Evolutionary conservation across 2,113 vertebrate genomes (phyloP).

Genomic region (Gopherus evgoodei): DNA sequence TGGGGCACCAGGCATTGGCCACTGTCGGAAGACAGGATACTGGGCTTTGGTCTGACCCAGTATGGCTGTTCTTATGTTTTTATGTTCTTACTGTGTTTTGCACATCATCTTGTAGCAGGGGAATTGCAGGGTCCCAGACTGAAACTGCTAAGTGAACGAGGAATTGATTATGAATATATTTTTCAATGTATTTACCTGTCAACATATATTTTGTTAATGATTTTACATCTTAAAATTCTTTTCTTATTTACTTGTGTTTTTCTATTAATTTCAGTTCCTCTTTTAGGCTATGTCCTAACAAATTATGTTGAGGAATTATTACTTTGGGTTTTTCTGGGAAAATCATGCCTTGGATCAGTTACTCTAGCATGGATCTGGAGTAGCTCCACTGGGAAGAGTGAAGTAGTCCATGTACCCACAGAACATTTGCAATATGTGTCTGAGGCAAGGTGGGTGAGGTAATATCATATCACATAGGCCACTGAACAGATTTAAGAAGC

Average conservation of each 20-base stretch:
- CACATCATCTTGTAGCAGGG: constrained; percentile 22
- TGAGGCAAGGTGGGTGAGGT: not conserved
- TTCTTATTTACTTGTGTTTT: constrained; percentile 20
- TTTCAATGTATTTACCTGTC: not conserved
- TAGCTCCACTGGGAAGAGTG: constrained; percentile 50
- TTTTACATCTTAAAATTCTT: constrained; percentile 38
- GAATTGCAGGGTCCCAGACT: not conserved
- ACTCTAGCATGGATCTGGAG: not conserved
- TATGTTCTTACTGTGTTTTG: not conserved
- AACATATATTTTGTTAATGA: not conserved
- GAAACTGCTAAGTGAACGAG: constrained; percentile 44
- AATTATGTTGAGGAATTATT: constrained; percentile 47
- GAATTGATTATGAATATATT: constrained; percentile 55
- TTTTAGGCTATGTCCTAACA: constrained; percentile 32
- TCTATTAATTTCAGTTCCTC: constrained; percentile 23
- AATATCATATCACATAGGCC: not conserved
- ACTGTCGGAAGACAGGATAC: no score
- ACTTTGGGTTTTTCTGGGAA: constrained; percentile 52
- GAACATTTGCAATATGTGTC: not conserved
- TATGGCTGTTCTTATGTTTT: no score
- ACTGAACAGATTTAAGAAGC: not conserved
- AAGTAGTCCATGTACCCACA: not conserved
- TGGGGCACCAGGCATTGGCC: no score
- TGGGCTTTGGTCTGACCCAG: no score
- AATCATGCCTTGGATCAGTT: not conserved